A percentile compares a stretch with the other conserved stretches of the same genome.
These are phyloP conservation scores for Drosophila parvula DNA, from an alignment of 1,140 invertebrate genomes.

Conservation along the genomic window DNA sequence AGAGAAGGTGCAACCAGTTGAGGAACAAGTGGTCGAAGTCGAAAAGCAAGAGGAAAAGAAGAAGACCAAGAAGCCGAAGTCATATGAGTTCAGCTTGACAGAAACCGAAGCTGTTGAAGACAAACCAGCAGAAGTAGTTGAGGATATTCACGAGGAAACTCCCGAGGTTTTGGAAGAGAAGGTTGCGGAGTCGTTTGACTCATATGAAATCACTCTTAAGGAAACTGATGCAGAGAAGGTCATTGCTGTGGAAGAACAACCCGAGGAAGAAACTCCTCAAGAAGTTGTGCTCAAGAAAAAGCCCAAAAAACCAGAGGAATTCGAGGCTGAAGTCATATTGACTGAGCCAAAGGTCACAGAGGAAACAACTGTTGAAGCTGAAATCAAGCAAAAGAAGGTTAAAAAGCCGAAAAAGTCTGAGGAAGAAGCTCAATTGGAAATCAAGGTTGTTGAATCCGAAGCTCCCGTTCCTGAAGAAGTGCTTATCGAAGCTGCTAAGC, in stretches of 20 bases:
- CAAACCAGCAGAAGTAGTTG: slow-evolving; percentile 51
- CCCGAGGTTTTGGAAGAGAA: slow-evolving; percentile 55
- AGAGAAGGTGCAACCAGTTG: slow-evolving; percentile 45
- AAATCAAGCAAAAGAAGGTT: slow-evolving; percentile 73
- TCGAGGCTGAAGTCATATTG: slow-evolving; percentile 61
- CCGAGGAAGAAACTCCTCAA: slow-evolving; percentile 58
- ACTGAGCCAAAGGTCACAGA: slow-evolving; percentile 74
- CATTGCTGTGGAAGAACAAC: slow-evolving; percentile 23
- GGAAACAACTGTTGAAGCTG: slow-evolving; percentile 72
- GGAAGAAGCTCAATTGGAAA: slow-evolving; percentile 68
- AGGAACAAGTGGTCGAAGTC: slow-evolving; percentile 14
- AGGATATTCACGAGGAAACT: slow-evolving; percentile 49
- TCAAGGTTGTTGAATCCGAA: slow-evolving; percentile 67
- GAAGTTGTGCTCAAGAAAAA: slow-evolving; percentile 69
- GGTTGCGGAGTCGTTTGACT: slow-evolving; percentile 60
- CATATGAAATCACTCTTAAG: slow-evolving; percentile 69
- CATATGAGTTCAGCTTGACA: slow-evolving; percentile 65
- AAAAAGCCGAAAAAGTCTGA: slow-evolving; percentile 84
- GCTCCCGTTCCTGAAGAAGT: slow-evolving; percentile 42
- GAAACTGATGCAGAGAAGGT: slow-evolving; percentile 62
- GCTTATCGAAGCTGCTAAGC: slow-evolving; percentile 24
- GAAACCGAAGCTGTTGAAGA: slow-evolving; percentile 62
- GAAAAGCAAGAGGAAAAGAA: slow-evolving; percentile 38
- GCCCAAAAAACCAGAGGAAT: slow-evolving; percentile 54
- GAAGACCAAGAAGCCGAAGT: slow-evolving; percentile 47